Percentiles rank a stretch among this genome's conserved stretches.
Evolutionary conservation across 1,140 invertebrate genomes (phyloP).

Genomic region (Holotrichia oblita): DNA sequence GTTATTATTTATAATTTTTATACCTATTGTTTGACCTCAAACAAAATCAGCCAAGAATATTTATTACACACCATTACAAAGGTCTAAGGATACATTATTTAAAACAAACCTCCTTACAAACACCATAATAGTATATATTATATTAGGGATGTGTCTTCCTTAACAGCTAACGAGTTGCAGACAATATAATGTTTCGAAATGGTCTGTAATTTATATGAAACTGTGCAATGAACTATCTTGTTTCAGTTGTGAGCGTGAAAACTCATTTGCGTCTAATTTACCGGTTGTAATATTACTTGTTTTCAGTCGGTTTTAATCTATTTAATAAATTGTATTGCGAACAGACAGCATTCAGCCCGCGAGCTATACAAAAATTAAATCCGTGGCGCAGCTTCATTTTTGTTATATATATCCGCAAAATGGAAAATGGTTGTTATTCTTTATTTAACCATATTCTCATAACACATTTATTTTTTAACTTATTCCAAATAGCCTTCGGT

Average conservation of each 20-base stretch:
- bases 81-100: not conserved
- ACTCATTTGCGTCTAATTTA: slow-evolving; percentile 7
- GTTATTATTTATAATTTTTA: too few relatives aligned
- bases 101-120: not conserved
- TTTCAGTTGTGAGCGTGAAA: slow-evolving; percentile 6
- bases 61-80: not conserved
- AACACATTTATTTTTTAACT: too few relatives aligned
- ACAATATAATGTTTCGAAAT: not conserved
- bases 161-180: not conserved
- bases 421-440: slow-evolving; percentile 11
- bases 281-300: slow-evolving; percentile 1
- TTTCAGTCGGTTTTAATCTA: slow-evolving; percentile 12
- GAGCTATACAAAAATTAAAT: slow-evolving; percentile 1
- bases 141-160: slow-evolving; percentile 4
- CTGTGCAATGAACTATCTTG: not conserved
- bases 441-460: not conserved
- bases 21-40: too few relatives aligned
- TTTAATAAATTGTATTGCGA: not conserved
- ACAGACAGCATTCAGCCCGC: not conserved
- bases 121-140: not conserved
- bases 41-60: not conserved
- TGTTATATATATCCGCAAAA: not conserved
- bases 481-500: too few relatives aligned
- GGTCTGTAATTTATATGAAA: not conserved
- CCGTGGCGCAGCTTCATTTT: not conserved